phyloP scores from a whole-genome alignment of 2,888 invertebrate genomes.

The Nineta flava region DNA sequence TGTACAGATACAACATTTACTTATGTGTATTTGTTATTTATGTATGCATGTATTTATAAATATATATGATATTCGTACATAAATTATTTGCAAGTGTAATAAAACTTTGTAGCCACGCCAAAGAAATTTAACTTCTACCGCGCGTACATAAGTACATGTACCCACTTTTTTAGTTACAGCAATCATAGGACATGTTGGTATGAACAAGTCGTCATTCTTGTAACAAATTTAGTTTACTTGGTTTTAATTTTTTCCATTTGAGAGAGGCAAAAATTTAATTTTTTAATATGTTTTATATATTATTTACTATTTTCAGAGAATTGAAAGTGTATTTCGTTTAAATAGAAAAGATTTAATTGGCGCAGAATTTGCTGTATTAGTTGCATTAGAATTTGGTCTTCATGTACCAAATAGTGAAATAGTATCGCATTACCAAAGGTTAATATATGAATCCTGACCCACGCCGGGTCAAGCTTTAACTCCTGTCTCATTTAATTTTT shows the following conservation, averaged over 20 bases:
- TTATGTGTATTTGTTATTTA: too few species aligned
- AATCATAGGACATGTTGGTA: too few species aligned
- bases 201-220: too few species aligned
- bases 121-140: too few species aligned
- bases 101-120: too few species aligned
- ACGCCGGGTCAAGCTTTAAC: not conserved
- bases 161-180: too few species aligned
- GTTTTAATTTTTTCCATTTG: not conserved
- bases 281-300: not conserved
- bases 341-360: slow-evolving; percentile 79
- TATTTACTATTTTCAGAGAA: slow-evolving; percentile 43
- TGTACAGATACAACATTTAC: too few species aligned
- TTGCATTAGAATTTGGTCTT: slow-evolving; percentile 86
- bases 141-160: too few species aligned
- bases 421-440: slow-evolving; percentile 86
- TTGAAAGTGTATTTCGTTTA: slow-evolving; percentile 77
- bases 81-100: too few species aligned
- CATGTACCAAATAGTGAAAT: slow-evolving; percentile 86
- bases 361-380: slow-evolving; percentile 88
- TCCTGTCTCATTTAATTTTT: not conserved
- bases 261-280: not conserved
- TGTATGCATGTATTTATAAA: too few species aligned
- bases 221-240: not conserved
- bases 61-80: too few species aligned
- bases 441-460: slow-evolving; percentile 80